A percentile compares a stretch with the other conserved stretches of the same genome.
Conservation (phyloP, 2,888 invertebrate genomes). For the Nomada goodeniana region DNA sequence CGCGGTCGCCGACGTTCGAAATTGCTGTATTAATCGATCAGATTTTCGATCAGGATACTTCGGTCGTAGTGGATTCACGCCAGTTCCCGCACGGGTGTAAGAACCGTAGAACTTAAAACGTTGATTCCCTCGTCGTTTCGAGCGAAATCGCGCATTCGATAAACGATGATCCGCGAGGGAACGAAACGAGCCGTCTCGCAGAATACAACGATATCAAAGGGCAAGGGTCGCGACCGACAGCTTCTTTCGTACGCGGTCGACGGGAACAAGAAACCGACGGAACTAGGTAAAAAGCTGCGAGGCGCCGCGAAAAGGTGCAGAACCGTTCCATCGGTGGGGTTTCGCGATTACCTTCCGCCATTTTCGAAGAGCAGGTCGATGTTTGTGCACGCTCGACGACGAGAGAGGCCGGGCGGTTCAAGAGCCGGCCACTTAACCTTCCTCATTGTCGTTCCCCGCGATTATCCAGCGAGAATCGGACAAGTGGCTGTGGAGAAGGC, state of each 20-base stretch:
- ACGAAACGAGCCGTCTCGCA: conserved; percentile 3
- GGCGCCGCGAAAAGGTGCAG: not conserved
- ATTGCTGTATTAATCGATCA: conserved; percentile 51
- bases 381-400: conserved; percentile 24
- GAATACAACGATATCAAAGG: not conserved
- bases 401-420: not conserved
- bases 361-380: conserved; percentile 30
- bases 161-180: no score
- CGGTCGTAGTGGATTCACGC: not conserved
- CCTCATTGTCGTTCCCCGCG: conserved; percentile 43
- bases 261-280: not conserved
- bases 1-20: not conserved
- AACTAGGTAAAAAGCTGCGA: not conserved
- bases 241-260: conserved; percentile 3
- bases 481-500: conserved; percentile 32
- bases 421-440: conserved; percentile 41
- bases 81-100: no score
- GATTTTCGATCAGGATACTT: conserved; percentile 15
- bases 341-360: conserved; percentile 25
- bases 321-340: conserved; percentile 18
- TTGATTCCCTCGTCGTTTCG: not conserved
- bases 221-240: no score
- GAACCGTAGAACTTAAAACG: not conserved
- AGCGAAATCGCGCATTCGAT: no score
- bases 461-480: conserved; percentile 40